Conservation (phyloP, 2,888 invertebrate species). For the Drosophila buzzatii region DNA sequence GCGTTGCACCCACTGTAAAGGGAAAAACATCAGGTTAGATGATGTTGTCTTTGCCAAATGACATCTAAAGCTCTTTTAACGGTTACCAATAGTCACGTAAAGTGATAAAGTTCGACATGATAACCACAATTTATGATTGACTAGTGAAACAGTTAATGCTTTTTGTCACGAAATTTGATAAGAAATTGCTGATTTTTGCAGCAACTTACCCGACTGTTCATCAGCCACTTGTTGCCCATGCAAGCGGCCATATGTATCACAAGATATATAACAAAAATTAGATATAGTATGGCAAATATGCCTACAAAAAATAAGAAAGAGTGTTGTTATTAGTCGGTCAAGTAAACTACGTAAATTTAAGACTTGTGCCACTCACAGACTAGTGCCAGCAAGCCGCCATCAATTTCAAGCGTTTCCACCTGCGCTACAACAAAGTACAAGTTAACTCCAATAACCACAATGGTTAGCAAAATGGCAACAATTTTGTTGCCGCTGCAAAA, state of each 20-base stretch:
- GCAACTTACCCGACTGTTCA: slow-evolving; percentile 86
- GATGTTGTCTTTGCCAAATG: slow-evolving; percentile 36
- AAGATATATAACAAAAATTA: slow-evolving; percentile 91
- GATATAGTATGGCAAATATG: slow-evolving; percentile 88
- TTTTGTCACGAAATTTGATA: slow-evolving; percentile 49
- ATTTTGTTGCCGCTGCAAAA: slow-evolving; percentile 89
- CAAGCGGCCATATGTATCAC: slow-evolving; percentile 90
- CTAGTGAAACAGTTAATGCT: slow-evolving; percentile 27
- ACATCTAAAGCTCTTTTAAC: slow-evolving; percentile 30
- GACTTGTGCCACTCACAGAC: slow-evolving; percentile 81
- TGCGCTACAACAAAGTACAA: slow-evolving; percentile 90
- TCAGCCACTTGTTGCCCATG: slow-evolving; percentile 87
- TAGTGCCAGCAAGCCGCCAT: slow-evolving; percentile 85
- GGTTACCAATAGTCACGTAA: slow-evolving; percentile 66
- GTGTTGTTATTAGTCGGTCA: background rate
- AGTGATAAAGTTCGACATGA: slow-evolving; percentile 55
- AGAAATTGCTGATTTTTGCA: slow-evolving; percentile 14
- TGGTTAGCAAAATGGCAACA: slow-evolving; percentile 88
- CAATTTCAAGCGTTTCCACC: slow-evolving; percentile 85
- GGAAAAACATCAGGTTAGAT: slow-evolving; percentile 33
- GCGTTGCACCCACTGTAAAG: slow-evolving; percentile 86
- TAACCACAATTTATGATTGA: slow-evolving; percentile 50
- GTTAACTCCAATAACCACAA: slow-evolving; percentile 91
- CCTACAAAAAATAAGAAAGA: slow-evolving; percentile 70
- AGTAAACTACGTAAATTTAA: background rate